phyloP scores from a whole-genome alignment of 2,113 vertebrate genomes.

The Pterocles gutturalis region DNA sequence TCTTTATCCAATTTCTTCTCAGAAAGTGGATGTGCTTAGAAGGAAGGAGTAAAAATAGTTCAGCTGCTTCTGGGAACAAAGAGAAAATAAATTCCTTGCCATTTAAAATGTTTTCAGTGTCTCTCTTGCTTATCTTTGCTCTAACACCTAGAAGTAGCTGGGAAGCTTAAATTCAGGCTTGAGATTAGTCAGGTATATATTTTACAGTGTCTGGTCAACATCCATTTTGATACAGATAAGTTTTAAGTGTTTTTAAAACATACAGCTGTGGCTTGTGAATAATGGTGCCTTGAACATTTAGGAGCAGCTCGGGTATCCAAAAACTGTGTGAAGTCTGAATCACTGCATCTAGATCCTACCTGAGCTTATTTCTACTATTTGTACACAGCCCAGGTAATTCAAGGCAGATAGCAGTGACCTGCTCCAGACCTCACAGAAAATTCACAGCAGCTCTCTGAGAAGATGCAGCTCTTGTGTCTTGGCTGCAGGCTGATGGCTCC shows the following conservation, averaged over 20 bases:
- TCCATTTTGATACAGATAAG: background rate
- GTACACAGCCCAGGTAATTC: background rate
- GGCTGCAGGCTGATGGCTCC: background rate
- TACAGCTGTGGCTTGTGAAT: background rate
- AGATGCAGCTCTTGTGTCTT: accelerated
- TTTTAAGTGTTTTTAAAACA: slow-evolving; percentile 24
- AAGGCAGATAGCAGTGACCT: background rate
- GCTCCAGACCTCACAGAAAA: background rate
- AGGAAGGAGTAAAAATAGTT: background rate
- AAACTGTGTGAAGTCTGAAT: background rate
- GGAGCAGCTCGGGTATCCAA: background rate
- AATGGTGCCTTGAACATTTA: background rate
- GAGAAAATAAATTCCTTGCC: background rate
- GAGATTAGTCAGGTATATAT: background rate
- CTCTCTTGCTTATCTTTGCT: slow-evolving; percentile 13
- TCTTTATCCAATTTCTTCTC: background rate
- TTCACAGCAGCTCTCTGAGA: background rate
- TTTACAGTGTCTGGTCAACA: slow-evolving; percentile 18
- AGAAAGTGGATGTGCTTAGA: background rate
- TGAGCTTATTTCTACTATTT: background rate
- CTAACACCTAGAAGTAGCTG: slow-evolving; percentile 10
- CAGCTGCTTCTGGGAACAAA: background rate
- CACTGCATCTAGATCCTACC: background rate
- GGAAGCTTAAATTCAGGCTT: background rate
- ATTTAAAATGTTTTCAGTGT: slow-evolving; percentile 14